These are phyloP conservation scores for Coreius guichenoti DNA, from an alignment of 2,797 vertebrate species.

Conservation along the genomic window DNA sequence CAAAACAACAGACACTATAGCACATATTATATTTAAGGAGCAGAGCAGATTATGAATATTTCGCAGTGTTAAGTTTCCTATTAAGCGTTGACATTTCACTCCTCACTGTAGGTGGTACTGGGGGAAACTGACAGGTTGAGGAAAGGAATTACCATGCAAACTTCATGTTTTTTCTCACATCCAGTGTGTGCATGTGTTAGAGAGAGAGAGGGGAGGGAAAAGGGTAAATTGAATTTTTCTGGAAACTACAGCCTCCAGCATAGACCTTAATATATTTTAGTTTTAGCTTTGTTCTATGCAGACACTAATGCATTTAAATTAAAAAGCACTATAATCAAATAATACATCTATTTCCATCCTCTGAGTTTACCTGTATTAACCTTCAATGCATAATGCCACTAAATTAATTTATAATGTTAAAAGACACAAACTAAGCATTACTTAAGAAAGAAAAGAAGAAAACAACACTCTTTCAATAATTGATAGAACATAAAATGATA, in stretches of 20 bases:
- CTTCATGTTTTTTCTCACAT: constrained; percentile 15
- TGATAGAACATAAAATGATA: constrained; percentile 4
- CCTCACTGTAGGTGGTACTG: constrained; percentile 20
- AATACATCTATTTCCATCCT: constrained; percentile 15
- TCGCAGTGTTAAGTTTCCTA: constrained; percentile 35
- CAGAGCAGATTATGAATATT: constrained; percentile 22
- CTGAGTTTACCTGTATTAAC: constrained; percentile 56
- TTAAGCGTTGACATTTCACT: constrained; percentile 46
- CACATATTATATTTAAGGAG: constrained; percentile 26
- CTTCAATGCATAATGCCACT: constrained; percentile 65
- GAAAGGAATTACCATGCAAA: constrained; percentile 30
- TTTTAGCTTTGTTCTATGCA: not conserved
- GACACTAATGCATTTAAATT: not conserved
- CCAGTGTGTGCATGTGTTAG: constrained; percentile 13
- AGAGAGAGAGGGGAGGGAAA: not conserved
- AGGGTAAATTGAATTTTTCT: not conserved
- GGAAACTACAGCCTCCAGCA: constrained; percentile 1
- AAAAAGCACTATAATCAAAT: constrained; percentile 15
- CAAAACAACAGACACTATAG: not conserved
- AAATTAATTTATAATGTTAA: constrained; percentile 51
- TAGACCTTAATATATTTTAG: not conserved
- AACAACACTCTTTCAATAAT: constrained; percentile 26
- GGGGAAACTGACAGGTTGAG: constrained; percentile 40
- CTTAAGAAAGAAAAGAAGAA: not conserved
- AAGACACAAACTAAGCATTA: constrained; percentile 11